Evolutionary conservation across 1,140 invertebrate species (phyloP).

Genomic region (Cyclina sinensis): DNA sequence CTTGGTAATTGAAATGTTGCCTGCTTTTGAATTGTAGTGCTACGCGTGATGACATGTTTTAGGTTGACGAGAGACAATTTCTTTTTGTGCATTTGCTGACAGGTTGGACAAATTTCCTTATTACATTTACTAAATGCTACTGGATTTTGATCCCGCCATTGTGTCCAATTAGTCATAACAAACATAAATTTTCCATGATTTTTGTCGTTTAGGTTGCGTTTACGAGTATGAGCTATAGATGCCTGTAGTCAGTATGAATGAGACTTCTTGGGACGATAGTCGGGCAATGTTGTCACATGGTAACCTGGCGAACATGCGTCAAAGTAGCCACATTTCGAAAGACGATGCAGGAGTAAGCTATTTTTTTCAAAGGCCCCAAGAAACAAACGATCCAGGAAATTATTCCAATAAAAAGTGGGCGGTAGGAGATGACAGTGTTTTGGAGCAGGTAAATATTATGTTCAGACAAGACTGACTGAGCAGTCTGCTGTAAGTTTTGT

Average conservation of each 20-base stretch:
- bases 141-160: slow-evolving; percentile 75
- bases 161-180: slow-evolving; percentile 63
- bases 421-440: slow-evolving; percentile 92
- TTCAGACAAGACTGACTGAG: background rate
- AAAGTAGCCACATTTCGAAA: slow-evolving; percentile 87
- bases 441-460: slow-evolving; percentile 88
- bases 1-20: slow-evolving; percentile 72
- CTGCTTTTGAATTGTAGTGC: background rate
- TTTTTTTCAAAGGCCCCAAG: slow-evolving; percentile 94
- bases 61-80: background rate
- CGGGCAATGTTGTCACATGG: slow-evolving; percentile 81
- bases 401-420: slow-evolving; percentile 92
- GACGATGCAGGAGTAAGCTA: slow-evolving; percentile 96
- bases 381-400: slow-evolving; percentile 89
- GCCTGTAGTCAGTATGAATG: slow-evolving; percentile 83
- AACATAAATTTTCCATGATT: slow-evolving; percentile 54
- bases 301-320: slow-evolving; percentile 68
- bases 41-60: slow-evolving; percentile 12
- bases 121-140: background rate
- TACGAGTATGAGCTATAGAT: slow-evolving; percentile 80
- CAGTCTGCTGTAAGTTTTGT: no score
- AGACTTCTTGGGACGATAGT: slow-evolving; percentile 83
- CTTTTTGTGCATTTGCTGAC: background rate
- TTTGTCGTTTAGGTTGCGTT: slow-evolving; percentile 68
- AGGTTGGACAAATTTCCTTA: slow-evolving; percentile 64